Evolutionary conservation across 1,140 invertebrate species (phyloP).

Genomic region (Dendroctonus valens): DNA sequence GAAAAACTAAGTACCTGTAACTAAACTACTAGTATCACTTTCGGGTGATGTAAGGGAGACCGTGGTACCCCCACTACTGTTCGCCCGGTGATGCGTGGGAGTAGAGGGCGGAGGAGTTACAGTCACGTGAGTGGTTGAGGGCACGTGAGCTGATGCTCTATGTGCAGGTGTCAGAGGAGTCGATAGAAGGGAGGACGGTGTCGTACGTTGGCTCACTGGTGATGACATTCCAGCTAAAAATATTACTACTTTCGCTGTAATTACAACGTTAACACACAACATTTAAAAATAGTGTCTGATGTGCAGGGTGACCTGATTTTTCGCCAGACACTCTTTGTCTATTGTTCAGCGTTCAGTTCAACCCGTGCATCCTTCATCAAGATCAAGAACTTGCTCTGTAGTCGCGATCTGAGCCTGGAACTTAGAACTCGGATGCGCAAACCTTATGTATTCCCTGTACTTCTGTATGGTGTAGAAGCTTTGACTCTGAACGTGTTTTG

Average conservation of each 20-base stretch:
- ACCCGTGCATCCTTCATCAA: no score
- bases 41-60: conserved; percentile 47
- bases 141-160: conserved; percentile 42
- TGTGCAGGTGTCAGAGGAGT: conserved; percentile 29
- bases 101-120: conserved; percentile 44
- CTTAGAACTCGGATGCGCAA: background rate
- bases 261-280: conserved; percentile 1
- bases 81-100: conserved; percentile 49
- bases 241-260: no score
- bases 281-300: background rate
- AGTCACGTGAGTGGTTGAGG: conserved; percentile 45
- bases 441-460: background rate
- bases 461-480: conserved; percentile 1
- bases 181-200: conserved; percentile 40
- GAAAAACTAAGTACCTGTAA: conserved; percentile 36
- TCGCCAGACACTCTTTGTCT: no score
- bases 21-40: conserved; percentile 45
- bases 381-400: no score
- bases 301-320: no score
- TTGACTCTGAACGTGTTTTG: background rate
- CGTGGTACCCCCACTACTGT: conserved; percentile 46
- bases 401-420: no score
- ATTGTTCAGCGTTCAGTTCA: no score
- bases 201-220: conserved; percentile 49
- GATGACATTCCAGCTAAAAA: conserved; percentile 46